Percentiles rank a stretch among this genome's conserved stretches.
Evolutionary conservation across 1,140 invertebrate species (phyloP).

Genomic region (Drosophila repleta): DNA sequence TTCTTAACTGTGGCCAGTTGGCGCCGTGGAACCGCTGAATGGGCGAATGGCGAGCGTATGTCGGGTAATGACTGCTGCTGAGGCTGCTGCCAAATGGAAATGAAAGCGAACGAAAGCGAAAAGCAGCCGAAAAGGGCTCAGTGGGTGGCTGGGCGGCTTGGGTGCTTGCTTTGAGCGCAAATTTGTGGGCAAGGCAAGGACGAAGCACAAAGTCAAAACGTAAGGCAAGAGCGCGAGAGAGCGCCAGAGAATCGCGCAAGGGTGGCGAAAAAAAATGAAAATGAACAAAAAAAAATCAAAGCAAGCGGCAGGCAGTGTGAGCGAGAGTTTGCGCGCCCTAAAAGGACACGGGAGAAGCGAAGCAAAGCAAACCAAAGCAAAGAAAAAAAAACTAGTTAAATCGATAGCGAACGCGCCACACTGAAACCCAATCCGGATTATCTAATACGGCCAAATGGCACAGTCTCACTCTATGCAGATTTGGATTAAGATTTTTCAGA

Average conservation of each 20-base stretch:
- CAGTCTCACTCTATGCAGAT: too few relatives aligned
- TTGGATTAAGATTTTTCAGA: too few relatives aligned
- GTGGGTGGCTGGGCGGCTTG: slow-evolving; percentile 7
- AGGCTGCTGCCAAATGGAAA: slow-evolving; percentile 67
- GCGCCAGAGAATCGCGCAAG: neutral
- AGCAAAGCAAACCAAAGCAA: neutral
- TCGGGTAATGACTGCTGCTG: slow-evolving; percentile 48
- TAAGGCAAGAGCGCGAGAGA: slow-evolving; percentile 22
- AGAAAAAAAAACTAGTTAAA: slow-evolving; percentile 66
- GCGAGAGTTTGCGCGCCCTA: slow-evolving; percentile 28
- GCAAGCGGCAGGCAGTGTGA: slow-evolving; percentile 7
- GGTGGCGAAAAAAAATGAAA: slow-evolving; percentile 7
- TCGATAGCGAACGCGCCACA: slow-evolving; percentile 67
- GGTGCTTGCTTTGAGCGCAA: slow-evolving; percentile 53
- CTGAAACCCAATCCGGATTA: slow-evolving; percentile 50
- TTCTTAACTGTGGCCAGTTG: slow-evolving; percentile 17
- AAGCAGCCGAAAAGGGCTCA: slow-evolving; percentile 51
- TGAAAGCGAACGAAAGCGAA: slow-evolving; percentile 71
- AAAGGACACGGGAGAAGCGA: slow-evolving; percentile 25
- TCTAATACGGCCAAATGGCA: slow-evolving; percentile 54
- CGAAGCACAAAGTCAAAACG: slow-evolving; percentile 71
- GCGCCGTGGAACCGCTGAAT: slow-evolving; percentile 16
- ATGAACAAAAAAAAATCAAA: slow-evolving; percentile 10
- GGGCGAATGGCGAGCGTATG: slow-evolving; percentile 13
- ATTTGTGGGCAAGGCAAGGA: slow-evolving; percentile 65